Evolutionary conservation across 53 echinoderm and acorn worm genomes (phyloP).

Genomic region (Stichopus horrens): DNA sequence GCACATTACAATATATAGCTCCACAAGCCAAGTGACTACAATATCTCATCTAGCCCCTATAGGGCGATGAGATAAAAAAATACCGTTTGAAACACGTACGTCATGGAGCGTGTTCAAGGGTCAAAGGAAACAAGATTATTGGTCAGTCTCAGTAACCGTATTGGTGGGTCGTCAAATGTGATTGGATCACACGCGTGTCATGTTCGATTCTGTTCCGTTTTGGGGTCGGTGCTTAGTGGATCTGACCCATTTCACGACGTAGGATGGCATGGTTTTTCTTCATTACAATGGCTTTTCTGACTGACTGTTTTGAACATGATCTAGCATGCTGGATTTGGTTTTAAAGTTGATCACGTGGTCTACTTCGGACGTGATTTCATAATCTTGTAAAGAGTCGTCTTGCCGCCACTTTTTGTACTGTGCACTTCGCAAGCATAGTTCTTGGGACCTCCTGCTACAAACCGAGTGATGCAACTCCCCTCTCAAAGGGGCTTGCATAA

Average conservation of each 20-base stretch:
- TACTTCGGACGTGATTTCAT: constrained; percentile 43
- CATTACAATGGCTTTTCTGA: constrained; percentile 17
- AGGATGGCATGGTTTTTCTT: background rate
- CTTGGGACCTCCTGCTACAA: constrained; percentile 68
- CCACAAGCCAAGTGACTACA: too few species aligned
- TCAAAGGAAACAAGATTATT: background rate
- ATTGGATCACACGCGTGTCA: constrained; percentile 46
- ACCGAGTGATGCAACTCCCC: constrained; percentile 57
- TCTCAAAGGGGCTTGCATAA: constrained; percentile 47
- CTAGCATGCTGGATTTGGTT: constrained; percentile 6
- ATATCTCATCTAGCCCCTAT: too few species aligned
- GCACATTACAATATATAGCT: too few species aligned
- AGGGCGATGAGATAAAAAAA: too few species aligned
- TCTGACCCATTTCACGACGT: background rate
- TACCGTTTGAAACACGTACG: too few species aligned
- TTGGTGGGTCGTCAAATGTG: background rate
- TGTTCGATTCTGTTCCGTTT: constrained; percentile 42
- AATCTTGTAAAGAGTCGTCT: constrained; percentile 13
- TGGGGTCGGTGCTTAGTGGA: background rate
- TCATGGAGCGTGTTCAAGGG: too few species aligned
- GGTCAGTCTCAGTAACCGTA: constrained; percentile 36
- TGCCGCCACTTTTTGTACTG: constrained; percentile 8
- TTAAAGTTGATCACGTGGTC: constrained; percentile 38
- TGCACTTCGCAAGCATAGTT: constrained; percentile 62
- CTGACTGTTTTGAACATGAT: constrained; percentile 14